A percentile compares a stretch with the other conserved stretches of the same genome.
Conservation (phyloP, 2,888 invertebrate species). For the Synanthedon formicaeformis region DNA sequence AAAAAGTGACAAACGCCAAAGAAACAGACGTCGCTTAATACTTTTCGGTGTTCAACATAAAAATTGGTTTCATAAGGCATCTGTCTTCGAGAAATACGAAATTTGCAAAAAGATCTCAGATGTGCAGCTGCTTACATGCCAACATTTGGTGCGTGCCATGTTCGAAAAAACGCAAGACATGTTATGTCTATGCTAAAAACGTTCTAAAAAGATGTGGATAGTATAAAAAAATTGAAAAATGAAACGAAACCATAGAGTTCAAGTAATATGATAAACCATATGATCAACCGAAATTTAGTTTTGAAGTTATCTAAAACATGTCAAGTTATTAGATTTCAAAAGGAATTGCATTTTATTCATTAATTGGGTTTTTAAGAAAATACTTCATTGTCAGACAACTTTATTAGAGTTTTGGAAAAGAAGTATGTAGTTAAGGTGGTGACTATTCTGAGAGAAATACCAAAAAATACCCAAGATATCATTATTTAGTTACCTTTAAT, state of each 20-base stretch:
- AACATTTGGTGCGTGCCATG: slow-evolving; percentile 63
- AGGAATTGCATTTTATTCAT: too few relatives aligned
- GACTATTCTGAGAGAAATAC: too few relatives aligned
- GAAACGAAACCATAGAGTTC: background rate
- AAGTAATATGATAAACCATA: too few relatives aligned
- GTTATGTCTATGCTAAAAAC: background rate
- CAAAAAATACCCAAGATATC: too few relatives aligned
- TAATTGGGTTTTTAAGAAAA: too few relatives aligned
- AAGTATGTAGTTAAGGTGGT: too few relatives aligned
- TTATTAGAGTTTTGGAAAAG: too few relatives aligned
- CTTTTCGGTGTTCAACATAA: slow-evolving; percentile 12
- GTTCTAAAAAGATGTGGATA: background rate
- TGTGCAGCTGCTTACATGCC: slow-evolving; percentile 42
- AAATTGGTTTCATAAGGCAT: slow-evolving; percentile 5
- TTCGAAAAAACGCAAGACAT: slow-evolving; percentile 26
- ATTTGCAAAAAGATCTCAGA: slow-evolving; percentile 51
- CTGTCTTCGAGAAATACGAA: slow-evolving; percentile 19
- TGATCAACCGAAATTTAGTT: too few relatives aligned
- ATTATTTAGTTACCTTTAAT: too few relatives aligned
- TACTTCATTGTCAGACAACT: too few relatives aligned
- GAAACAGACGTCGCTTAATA: slow-evolving; percentile 12
- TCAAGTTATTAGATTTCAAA: too few relatives aligned
- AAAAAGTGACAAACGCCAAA: background rate
- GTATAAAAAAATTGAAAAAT: background rate
- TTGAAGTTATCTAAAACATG: too few relatives aligned